Evolutionary conservation across 2,113 vertebrate genomes (phyloP).

Genomic region (Laticauda colubrina): DNA sequence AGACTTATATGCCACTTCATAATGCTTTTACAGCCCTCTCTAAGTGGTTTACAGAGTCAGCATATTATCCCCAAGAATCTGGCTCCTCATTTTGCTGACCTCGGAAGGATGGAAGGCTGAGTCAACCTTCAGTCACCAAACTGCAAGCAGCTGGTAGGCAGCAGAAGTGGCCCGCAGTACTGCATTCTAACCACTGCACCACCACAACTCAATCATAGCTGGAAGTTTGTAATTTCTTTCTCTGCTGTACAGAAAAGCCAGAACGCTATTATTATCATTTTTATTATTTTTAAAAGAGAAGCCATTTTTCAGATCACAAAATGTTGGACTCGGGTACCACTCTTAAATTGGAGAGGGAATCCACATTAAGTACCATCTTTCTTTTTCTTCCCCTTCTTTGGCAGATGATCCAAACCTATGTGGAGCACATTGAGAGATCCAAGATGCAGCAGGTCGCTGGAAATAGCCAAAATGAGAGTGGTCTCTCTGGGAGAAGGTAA

Average conservation of each 20-base stretch:
- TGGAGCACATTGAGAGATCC: conserved; percentile 95
- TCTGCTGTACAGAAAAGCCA: background rate
- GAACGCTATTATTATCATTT: background rate
- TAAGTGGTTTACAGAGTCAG: too few species aligned
- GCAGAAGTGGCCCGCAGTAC: too few species aligned
- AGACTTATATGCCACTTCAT: too few species aligned
- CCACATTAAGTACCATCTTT: background rate
- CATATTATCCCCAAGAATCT: too few species aligned
- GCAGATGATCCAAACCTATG: conserved; percentile 98
- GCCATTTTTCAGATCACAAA: background rate
- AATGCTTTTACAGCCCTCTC: too few species aligned
- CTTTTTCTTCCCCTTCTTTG: conserved; percentile 3
- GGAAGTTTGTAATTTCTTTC: background rate
- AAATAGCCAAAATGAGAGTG: conserved; percentile 86
- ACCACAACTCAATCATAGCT: background rate
- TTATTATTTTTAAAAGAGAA: background rate
- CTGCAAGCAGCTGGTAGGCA: too few species aligned
- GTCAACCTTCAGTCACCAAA: too few species aligned
- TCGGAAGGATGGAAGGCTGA: too few species aligned
- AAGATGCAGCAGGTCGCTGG: conserved; percentile 89
- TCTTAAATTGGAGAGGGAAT: background rate
- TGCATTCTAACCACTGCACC: too few species aligned
- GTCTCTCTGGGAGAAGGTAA: conserved; percentile 88
- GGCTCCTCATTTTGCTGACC: too few species aligned
- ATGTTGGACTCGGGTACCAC: background rate